These are phyloP conservation scores for Amphipoea oculea DNA, from an alignment of 2,888 invertebrate genomes.

Conservation along the genomic window DNA sequence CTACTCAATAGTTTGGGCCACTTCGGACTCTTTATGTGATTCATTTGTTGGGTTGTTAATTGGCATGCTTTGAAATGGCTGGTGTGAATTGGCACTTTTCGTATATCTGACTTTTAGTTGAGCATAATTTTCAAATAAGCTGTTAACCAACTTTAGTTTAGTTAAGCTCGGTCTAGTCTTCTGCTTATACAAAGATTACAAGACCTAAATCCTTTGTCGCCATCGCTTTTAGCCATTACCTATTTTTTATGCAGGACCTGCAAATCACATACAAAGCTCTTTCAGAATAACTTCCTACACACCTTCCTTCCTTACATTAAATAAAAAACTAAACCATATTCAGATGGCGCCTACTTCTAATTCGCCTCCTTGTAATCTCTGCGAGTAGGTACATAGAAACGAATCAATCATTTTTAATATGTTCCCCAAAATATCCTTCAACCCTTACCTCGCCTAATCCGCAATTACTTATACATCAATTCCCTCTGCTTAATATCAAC, in stretches of 20 bases:
- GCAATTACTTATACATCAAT: constrained; percentile 45
- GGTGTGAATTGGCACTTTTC: neutral
- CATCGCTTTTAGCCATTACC: neutral
- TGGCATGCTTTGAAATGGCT: neutral
- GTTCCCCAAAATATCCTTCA: constrained; percentile 28
- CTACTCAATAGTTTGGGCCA: constrained; percentile 57
- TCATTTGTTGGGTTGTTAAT: constrained; percentile 46
- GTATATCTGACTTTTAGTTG: neutral
- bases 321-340: neutral
- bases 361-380: neutral
- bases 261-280: neutral
- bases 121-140: neutral
- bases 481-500: constrained; percentile 35
- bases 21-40: constrained; percentile 40
- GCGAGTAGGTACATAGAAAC: constrained; percentile 2
- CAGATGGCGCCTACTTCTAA: neutral
- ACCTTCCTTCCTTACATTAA: no score
- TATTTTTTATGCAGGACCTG: neutral
- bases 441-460: constrained; percentile 44
- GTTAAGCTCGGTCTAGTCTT: neutral
- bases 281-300: neutral
- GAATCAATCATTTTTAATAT: constrained; percentile 48
- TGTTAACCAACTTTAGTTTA: neutral
- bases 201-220: neutral
- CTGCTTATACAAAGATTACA: neutral